phyloP scores from a whole-genome alignment of 2,888 invertebrate genomes.

The Coleophora flavipennella region DNA sequence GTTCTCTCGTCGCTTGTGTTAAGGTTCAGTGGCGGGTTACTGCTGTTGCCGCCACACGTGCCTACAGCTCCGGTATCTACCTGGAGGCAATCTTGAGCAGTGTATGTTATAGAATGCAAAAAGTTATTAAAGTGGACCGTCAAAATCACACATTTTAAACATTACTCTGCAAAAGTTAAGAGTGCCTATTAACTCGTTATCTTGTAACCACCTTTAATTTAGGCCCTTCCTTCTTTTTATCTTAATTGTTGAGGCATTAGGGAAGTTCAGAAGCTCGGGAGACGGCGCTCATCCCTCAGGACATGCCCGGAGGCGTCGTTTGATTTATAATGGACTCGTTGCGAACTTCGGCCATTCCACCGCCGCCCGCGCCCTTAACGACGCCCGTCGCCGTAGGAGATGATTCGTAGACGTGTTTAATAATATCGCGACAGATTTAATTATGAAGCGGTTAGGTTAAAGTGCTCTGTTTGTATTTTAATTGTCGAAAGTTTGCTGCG shows the following conservation, averaged over 20 bases:
- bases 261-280: slow-evolving; percentile 57
- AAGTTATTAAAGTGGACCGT: slow-evolving; percentile 3
- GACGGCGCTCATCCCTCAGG: slow-evolving; percentile 67
- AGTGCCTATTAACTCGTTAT: slow-evolving; percentile 68
- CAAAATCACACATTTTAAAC: slow-evolving; percentile 20
- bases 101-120: too few relatives aligned
- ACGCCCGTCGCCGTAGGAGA: slow-evolving; percentile 68
- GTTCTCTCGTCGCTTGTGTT: too few relatives aligned
- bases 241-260: slow-evolving; percentile 71
- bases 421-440: slow-evolving; percentile 72
- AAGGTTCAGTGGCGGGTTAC: too few relatives aligned
- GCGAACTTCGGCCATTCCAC: slow-evolving; percentile 69
- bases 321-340: slow-evolving; percentile 73
- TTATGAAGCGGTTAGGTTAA: slow-evolving; percentile 61
- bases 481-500: slow-evolving; percentile 37
- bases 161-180: slow-evolving; percentile 43
- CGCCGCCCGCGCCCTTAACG: slow-evolving; percentile 49
- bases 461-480: slow-evolving; percentile 17
- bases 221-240: slow-evolving; percentile 70
- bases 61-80: too few relatives aligned
- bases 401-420: slow-evolving; percentile 71
- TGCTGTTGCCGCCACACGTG: too few relatives aligned
- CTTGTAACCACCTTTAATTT: slow-evolving; percentile 71
- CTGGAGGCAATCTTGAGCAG: too few relatives aligned
- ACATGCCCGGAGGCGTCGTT: slow-evolving; percentile 70